phyloP scores from a whole-genome alignment of 2,113 vertebrate genomes.

The Ctenodactylus gundi region DNA sequence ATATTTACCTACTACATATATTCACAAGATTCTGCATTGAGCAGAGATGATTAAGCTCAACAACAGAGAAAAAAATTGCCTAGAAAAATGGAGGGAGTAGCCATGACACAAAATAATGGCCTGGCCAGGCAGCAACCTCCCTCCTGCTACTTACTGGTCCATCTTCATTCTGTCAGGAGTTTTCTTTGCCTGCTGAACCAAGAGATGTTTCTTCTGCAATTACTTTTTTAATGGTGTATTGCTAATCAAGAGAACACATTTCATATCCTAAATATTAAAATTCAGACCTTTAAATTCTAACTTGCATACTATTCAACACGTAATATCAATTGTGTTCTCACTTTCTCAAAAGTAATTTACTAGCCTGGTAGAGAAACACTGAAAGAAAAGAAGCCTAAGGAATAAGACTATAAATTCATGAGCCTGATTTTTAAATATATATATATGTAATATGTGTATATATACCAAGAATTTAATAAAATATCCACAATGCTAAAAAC shows the following conservation, averaged over 20 bases:
- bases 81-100: background rate
- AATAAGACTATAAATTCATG: background rate
- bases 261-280: background rate
- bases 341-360: conserved; percentile 4
- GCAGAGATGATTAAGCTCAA: background rate
- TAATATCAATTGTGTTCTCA: background rate
- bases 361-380: background rate
- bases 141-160: background rate
- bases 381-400: conserved; percentile 3
- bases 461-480: background rate
- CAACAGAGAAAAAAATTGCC: background rate
- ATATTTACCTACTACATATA: background rate
- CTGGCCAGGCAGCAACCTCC: background rate
- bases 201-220: background rate
- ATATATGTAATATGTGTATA: too few species aligned
- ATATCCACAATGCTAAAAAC: background rate
- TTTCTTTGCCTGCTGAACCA: background rate
- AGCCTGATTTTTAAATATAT: conserved; percentile 6
- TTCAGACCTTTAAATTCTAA: background rate
- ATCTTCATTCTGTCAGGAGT: background rate
- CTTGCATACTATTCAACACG: background rate
- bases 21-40: background rate
- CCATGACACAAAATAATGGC: background rate
- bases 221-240: background rate
- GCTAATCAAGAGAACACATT: background rate